phyloP scores from a whole-genome alignment of 2,888 invertebrate genomes.

The Branchipolynoe longqiensis region DNA sequence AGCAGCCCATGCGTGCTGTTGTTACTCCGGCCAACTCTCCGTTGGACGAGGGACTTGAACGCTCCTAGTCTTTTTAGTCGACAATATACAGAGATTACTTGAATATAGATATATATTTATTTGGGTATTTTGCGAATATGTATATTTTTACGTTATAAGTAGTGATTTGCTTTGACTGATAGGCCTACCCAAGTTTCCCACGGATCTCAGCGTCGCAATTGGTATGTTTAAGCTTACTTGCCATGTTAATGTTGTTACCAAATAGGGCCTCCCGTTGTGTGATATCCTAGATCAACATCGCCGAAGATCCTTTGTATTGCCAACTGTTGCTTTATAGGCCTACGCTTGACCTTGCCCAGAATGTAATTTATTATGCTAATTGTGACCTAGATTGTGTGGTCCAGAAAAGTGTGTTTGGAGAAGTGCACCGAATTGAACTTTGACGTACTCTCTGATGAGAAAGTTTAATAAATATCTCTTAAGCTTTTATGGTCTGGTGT shows the following conservation, averaged over 20 bases:
- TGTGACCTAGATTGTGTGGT: constrained; percentile 52
- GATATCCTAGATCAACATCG: constrained; percentile 18
- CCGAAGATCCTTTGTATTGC: constrained; percentile 7
- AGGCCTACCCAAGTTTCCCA: not conserved
- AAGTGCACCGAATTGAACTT: constrained; percentile 13
- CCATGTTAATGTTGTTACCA: too few relatives aligned
- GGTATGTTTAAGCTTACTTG: not conserved
- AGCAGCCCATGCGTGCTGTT: not conserved
- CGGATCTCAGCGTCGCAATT: not conserved
- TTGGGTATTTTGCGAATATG: constrained; percentile 19
- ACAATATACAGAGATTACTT: constrained; percentile 15
- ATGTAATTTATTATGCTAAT: constrained; percentile 42
- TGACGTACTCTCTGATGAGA: constrained; percentile 37
- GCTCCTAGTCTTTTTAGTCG: not conserved
- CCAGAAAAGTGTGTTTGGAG: constrained; percentile 31
- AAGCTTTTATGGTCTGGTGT: too few relatives aligned
- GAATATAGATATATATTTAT: constrained; percentile 21
- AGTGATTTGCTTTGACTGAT: not conserved
- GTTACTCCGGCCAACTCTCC: not conserved
- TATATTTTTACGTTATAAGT: not conserved
- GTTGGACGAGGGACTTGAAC: not conserved
- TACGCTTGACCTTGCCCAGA: constrained; percentile 1
- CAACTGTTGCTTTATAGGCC: constrained; percentile 4
- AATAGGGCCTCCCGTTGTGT: constrained; percentile 1
- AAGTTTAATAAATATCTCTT: constrained; percentile 45